phyloP scores from a whole-genome alignment of 2,888 invertebrate genomes.

The Ethmia dodecea region DNA sequence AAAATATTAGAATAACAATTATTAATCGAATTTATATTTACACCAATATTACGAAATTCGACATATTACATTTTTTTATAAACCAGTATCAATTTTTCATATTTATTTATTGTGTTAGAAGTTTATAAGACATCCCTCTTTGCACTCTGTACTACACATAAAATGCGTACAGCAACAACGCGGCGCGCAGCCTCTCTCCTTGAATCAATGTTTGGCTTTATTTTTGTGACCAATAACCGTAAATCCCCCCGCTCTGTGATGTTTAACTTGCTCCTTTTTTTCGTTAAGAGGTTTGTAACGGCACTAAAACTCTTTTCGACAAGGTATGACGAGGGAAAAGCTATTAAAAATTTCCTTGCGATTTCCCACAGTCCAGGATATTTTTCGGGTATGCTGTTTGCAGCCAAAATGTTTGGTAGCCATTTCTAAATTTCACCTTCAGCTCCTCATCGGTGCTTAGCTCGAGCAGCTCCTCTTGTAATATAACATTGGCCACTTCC shows the following conservation, averaged over 20 bases:
- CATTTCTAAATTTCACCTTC: conserved; percentile 15
- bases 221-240: too few relatives aligned
- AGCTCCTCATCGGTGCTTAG: conserved; percentile 20
- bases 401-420: conserved; percentile 16
- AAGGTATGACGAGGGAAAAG: neutral
- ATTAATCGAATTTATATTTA: too few relatives aligned
- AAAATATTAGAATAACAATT: too few relatives aligned
- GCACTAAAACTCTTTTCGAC: neutral
- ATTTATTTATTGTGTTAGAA: too few relatives aligned
- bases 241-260: neutral
- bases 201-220: too few relatives aligned
- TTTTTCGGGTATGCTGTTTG: conserved; percentile 18
- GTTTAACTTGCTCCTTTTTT: neutral
- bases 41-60: too few relatives aligned
- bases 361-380: conserved; percentile 17
- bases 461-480: conserved; percentile 21
- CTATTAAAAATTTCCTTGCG: neutral
- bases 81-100: too few relatives aligned
- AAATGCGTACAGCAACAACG: too few relatives aligned
- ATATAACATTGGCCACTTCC: conserved; percentile 7
- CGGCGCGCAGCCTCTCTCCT: too few relatives aligned
- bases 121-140: too few relatives aligned
- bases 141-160: too few relatives aligned
- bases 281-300: neutral
- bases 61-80: too few relatives aligned